phyloP scores from a whole-genome alignment of 2,797 vertebrate species.

The Eleutherodactylus coqui region DNA sequence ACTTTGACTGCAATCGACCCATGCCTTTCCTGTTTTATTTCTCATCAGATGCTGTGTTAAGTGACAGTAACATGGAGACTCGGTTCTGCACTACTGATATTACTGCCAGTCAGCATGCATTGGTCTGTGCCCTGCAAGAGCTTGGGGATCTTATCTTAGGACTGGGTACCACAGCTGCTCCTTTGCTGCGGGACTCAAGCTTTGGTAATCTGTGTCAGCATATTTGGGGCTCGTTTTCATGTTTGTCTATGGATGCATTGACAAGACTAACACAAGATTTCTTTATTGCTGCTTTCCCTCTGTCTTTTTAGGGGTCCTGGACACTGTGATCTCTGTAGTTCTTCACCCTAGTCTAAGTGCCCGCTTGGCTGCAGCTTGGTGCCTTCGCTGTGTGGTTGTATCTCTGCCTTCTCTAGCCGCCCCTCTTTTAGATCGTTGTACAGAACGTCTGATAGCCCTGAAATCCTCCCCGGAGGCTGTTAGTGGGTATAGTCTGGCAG shows the following conservation, averaged over 20 bases:
- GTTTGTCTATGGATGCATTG: neutral
- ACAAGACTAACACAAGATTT: slow-evolving; percentile 30
- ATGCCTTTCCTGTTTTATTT: slow-evolving; percentile 37
- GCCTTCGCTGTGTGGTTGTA: slow-evolving; percentile 83
- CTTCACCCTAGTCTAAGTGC: slow-evolving; percentile 82
- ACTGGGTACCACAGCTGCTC: slow-evolving; percentile 83
- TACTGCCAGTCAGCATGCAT: slow-evolving; percentile 80
- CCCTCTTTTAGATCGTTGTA: slow-evolving; percentile 84
- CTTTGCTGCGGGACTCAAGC: slow-evolving; percentile 85
- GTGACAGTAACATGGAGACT: slow-evolving; percentile 83
- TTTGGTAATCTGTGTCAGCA: slow-evolving; percentile 74
- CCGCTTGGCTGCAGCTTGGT: slow-evolving; percentile 89
- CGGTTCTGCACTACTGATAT: slow-evolving; percentile 76
- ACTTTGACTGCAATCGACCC: neutral
- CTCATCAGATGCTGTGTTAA: slow-evolving; percentile 77
- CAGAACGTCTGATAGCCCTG: slow-evolving; percentile 79
- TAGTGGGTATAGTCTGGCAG: slow-evolving; percentile 86
- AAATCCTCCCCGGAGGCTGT: slow-evolving; percentile 89
- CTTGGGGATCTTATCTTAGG: slow-evolving; percentile 83
- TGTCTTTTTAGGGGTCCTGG: slow-evolving; percentile 83
- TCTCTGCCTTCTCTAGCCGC: slow-evolving; percentile 83
- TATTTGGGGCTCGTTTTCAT: neutral
- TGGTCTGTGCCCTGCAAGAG: slow-evolving; percentile 88
- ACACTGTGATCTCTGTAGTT: slow-evolving; percentile 82
- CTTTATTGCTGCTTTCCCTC: slow-evolving; percentile 60